Percentiles rank a stretch among this genome's conserved stretches.
Conservation (phyloP, 2,888 invertebrate genomes). For the Meiosimyza platycephala region DNA sequence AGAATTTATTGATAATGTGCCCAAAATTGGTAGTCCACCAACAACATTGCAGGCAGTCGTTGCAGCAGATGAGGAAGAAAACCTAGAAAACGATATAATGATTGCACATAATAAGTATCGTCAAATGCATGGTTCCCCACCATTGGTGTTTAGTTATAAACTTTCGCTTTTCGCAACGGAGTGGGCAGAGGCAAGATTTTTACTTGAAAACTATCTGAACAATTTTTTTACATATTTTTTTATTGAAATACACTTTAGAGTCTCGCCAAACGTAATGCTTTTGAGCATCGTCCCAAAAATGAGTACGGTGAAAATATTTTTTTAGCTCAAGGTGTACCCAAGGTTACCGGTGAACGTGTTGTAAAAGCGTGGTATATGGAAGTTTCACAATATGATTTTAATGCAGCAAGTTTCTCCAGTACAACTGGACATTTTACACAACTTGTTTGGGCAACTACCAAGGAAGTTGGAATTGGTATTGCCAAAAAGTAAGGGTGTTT, state of each 20-base stretch:
- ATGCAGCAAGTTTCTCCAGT: conserved; percentile 72
- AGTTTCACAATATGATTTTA: conserved; percentile 76
- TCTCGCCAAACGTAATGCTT: conserved; percentile 68
- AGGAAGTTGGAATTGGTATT: conserved; percentile 81
- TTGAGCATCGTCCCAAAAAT: conserved; percentile 80
- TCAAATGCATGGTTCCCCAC: conserved; percentile 76
- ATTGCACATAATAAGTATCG: conserved; percentile 77
- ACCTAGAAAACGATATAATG: conserved; percentile 6
- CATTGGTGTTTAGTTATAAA: conserved; percentile 74
- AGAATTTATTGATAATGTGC: conserved; percentile 80
- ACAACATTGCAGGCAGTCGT: too few relatives aligned
- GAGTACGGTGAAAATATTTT: conserved; percentile 89
- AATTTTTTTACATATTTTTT: too few relatives aligned
- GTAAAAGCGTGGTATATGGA: conserved; percentile 78
- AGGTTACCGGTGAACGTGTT: conserved; percentile 68
- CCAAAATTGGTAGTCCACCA: conserved; percentile 45
- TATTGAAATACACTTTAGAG: conserved; percentile 43
- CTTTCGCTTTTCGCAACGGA: conserved; percentile 77
- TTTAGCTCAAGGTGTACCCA: conserved; percentile 74
- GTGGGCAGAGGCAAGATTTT: conserved; percentile 73
- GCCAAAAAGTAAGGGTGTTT: conserved; percentile 57
- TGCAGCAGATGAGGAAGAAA: too few relatives aligned
- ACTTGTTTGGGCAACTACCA: conserved; percentile 83
- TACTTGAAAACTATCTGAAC: too few relatives aligned
- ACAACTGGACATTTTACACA: conserved; percentile 87